A percentile compares a stretch with the other conserved stretches of the same genome.
These are phyloP conservation scores for Chiloscyllium punctatum DNA, from an alignment of 2,797 vertebrate species.

Conservation along the genomic window DNA sequence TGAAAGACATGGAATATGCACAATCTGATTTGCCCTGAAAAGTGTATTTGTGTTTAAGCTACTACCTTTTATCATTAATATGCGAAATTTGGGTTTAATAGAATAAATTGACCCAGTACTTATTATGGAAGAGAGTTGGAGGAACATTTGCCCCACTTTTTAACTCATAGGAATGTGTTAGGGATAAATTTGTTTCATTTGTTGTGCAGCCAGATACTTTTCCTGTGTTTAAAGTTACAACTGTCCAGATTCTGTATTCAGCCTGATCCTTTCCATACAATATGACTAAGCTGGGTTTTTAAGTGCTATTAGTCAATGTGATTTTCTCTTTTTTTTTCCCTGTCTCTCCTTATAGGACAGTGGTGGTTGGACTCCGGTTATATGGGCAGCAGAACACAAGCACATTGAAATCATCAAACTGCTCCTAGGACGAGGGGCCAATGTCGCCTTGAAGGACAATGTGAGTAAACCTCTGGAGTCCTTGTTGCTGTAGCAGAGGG, in stretches of 20 bases:
- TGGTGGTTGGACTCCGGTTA: constrained; percentile 89
- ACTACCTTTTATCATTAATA: not conserved
- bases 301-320: not conserved
- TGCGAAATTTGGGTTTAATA: not conserved
- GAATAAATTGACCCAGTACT: not conserved
- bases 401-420: constrained; percentile 77
- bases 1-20: not conserved
- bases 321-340: not conserved
- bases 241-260: not conserved
- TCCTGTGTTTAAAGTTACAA: not conserved
- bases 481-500: not conserved
- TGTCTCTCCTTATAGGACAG: constrained; percentile 62
- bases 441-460: constrained; percentile 81
- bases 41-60: not conserved
- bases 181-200: not conserved
- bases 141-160: not conserved
- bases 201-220: too few species aligned
- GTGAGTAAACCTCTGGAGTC: constrained; percentile 49
- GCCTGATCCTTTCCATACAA: not conserved
- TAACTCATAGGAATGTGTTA: not conserved
- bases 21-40: not conserved
- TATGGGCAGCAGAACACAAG: constrained; percentile 89
- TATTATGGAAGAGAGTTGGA: not conserved
- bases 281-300: not conserved
- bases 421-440: constrained; percentile 79